Conservation (phyloP, 2,113 vertebrate species). For the Boleophthalmus pectinirostris region DNA sequence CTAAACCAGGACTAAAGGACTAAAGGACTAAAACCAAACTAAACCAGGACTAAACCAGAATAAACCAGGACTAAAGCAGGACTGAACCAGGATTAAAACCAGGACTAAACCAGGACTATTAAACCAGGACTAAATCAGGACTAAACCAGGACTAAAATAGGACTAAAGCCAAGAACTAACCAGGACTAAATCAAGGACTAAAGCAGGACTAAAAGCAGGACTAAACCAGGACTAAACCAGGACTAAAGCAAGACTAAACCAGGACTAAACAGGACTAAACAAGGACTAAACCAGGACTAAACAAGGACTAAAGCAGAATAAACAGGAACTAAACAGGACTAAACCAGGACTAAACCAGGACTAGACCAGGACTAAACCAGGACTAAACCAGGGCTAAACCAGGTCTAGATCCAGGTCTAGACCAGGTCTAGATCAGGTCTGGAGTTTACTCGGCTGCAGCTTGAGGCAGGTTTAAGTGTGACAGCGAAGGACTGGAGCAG, state of each 20-base stretch:
- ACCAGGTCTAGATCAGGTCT: not conserved
- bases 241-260: not conserved
- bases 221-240: not conserved
- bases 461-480: not conserved
- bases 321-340: not conserved
- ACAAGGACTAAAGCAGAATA: not conserved
- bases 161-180: too few relatives aligned
- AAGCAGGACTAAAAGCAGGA: not conserved
- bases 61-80: too few relatives aligned
- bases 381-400: not conserved
- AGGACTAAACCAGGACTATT: too few relatives aligned
- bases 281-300: not conserved
- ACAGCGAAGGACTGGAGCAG: slow-evolving; percentile 21
- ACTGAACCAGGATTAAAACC: too few relatives aligned
- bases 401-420: too few relatives aligned
- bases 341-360: not conserved
- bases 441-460: not conserved
- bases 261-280: not conserved
- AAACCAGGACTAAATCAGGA: too few relatives aligned
- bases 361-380: not conserved
- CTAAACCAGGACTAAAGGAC: not conserved
- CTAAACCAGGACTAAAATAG: too few relatives aligned
- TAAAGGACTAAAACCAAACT: not conserved
- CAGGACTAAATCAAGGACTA: too few relatives aligned
- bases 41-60: too few relatives aligned